Evolutionary conservation across 2,113 vertebrate species (phyloP), one percentile per base, ranked within the genome.

Genomic region (Cochlearius cochlearius): DNA sequence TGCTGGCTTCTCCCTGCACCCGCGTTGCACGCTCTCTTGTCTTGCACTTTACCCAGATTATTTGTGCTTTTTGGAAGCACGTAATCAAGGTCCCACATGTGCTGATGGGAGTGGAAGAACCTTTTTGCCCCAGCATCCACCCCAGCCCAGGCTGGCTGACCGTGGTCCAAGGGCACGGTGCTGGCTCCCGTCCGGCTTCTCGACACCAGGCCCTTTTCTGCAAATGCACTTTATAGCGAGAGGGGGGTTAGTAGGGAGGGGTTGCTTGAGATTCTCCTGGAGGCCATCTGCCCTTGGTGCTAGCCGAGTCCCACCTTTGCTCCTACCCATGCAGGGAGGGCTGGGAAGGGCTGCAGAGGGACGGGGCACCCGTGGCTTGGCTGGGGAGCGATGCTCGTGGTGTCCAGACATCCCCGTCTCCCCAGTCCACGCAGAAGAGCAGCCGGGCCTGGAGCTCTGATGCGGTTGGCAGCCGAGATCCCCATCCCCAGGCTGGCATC

Each of bases 71-170:
- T 34, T 5, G 6, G n/a, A 34, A 7, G 5, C 34, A 6, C 30
- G 0, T 6, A 4, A 12, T 4, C 21, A 5, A 22, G 26, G 52
- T 47, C 45, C 38, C 45, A 10, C 32, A 15, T 0, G 4, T 8
- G 30, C 6, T 19, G 32, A 8, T 0, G 20, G 25, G 30, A 41
- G 32, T 59, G 43, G 55, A 36, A 45, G 39, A 19, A 73, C 20
- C 7, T 50, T 64, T 29, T 53, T 1, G 2, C 4, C 36, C 53
- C 56, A 49, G 8, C 17, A 15, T 63, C 12, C 56, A 43, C 4
- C 18, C 6, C n/a, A 41, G 15, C 21, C 32, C 45, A 2, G 10
- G 23, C 39, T 71, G 60, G 32, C 1, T 47, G 53, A 5, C n/a
- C 2, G 1, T 18, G 41, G 25, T 20, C 38, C 8, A 16, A 22